Conservation (phyloP, 2,113 vertebrate species). For the Narcine bancroftii region DNA sequence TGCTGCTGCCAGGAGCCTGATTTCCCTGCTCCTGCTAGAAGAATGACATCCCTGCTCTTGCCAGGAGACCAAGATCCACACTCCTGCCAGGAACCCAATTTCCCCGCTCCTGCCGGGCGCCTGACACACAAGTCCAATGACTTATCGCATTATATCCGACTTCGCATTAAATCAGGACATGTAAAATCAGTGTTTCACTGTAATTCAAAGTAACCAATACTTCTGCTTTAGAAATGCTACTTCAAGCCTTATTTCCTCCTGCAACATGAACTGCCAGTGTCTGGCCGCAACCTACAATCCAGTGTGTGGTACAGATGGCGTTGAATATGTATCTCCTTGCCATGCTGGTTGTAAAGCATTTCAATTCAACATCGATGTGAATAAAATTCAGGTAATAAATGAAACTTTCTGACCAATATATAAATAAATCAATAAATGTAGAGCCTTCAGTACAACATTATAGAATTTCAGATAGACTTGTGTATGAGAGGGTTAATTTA, state of each 20-base stretch:
- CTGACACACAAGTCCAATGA: too few relatives aligned
- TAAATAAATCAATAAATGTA: neutral
- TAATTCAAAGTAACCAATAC: neutral
- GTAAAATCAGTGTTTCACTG: too few relatives aligned
- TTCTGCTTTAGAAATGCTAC: neutral
- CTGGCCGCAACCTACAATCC: neutral
- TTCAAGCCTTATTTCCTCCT: neutral
- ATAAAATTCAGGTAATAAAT: neutral
- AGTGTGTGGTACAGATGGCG: neutral
- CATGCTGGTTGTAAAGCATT: neutral
- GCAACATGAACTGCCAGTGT: neutral
- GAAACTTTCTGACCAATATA: neutral
- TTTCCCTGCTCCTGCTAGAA: too few relatives aligned
- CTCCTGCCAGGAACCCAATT: too few relatives aligned
- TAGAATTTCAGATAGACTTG: neutral
- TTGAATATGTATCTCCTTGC: neutral
- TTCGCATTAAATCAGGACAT: too few relatives aligned
- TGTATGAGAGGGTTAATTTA: neutral
- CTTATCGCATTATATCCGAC: too few relatives aligned
- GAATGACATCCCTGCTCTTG: too few relatives aligned
- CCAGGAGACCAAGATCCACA: too few relatives aligned
- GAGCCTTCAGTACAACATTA: neutral
- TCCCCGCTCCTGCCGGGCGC: too few relatives aligned
- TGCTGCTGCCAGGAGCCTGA: too few relatives aligned
- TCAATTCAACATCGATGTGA: neutral